Evolutionary conservation across 2,113 vertebrate species (phyloP), one percentile per base, ranked within the genome.

Genomic region (Morone saxatilis): DNA sequence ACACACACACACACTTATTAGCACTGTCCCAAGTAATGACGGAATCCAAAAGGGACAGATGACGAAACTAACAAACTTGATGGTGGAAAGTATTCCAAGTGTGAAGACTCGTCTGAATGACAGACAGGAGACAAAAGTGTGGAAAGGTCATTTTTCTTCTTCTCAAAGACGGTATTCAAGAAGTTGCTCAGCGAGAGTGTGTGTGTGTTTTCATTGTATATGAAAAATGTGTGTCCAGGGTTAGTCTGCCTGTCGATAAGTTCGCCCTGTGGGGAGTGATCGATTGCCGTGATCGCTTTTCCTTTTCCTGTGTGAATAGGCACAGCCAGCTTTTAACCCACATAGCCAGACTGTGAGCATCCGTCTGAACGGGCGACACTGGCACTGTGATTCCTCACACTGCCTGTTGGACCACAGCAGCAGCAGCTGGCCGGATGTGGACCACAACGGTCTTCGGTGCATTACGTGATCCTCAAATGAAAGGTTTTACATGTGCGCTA

Each of bases 311-410:
- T 47, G 63, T 81, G 50, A 71, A 76, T 56, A 62, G 45, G 17
- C 81, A 50, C 41, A 68, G 65, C 48, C 59, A 72, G 89, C 70
- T 78, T 83, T 89, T 89, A 73, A 74, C 71, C 85, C 85, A 86
- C 83, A 81, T 72, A 81, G 36, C 31, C 72, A 66, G 60, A 51
- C 63, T 65, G 38, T 7, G 19, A 4, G 9, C 16, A 10, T 83
- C 69, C 43, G 25, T 47, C 67, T 65, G 74, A 47, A 20, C 20
- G n/a, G n/a, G 1, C 41, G 45, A 85, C 53, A 66, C 36, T 47
- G n/a, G 60, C 72, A 11, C 67, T 56, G 78, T 41, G 63, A 73
- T 67, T 76, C 66, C 31, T 73, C 76, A 51, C 50, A 4, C 56
- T 5, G 51, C 31, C 68, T 13, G 22, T 65, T 19, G 17, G 70